Conservation (phyloP, 1,140 invertebrate species). For the Ridgeia piscesae region DNA sequence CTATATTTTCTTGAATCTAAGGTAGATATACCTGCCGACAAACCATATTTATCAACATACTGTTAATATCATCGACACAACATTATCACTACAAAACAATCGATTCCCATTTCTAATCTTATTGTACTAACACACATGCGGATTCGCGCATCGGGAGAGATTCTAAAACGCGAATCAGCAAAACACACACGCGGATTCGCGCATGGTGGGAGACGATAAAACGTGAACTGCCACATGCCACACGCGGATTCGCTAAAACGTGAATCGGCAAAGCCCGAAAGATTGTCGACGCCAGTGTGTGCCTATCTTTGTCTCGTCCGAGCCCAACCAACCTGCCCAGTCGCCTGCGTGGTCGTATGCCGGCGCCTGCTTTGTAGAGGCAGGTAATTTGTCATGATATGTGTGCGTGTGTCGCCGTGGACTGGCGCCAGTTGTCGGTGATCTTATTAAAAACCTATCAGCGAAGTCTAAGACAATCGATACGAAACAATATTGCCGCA, state of each 20-base stretch:
- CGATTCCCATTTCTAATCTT: background rate
- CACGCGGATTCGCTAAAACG: too few species aligned
- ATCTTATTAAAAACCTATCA: constrained; percentile 1
- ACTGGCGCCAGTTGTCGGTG: background rate
- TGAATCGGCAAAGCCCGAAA: background rate
- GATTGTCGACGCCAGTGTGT: background rate
- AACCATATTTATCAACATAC: background rate
- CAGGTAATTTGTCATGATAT: background rate
- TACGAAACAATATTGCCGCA: background rate
- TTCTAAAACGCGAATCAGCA: too few species aligned
- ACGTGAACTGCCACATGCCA: background rate
- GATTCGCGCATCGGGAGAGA: background rate
- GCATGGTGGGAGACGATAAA: too few species aligned
- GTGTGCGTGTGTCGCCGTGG: background rate
- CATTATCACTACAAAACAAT: background rate
- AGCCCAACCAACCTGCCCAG: background rate
- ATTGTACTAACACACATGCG: background rate
- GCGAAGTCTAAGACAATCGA: background rate
- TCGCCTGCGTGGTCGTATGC: background rate
- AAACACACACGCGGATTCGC: too few species aligned
- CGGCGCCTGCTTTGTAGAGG: background rate
- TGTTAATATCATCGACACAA: background rate
- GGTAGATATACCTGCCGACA: background rate
- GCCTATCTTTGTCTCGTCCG: background rate
- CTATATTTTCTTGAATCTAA: background rate